Base-by-base conservation (phyloP, 1,140 invertebrate species). In the Lepidurus couesii region DNA sequence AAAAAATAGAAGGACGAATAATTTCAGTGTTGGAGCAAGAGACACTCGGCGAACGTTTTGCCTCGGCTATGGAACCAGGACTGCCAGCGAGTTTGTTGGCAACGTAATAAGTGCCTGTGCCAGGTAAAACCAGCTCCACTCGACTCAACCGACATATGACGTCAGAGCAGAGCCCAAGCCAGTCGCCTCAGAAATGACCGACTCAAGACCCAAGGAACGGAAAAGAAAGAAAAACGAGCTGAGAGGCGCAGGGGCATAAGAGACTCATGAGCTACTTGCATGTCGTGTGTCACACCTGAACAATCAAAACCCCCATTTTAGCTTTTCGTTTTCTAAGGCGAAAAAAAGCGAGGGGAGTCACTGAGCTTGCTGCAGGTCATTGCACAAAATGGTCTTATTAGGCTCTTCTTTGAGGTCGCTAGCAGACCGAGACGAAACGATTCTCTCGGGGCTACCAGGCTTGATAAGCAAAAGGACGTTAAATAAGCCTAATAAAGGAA, bases 351-450 rank as follows among this genome's bases (percentile, higher is more conserved):
- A n/a, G 16, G 21, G 21, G 53, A 65, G 53, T 65, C 53, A 65
- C 16, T 21, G 53, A 65, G 53, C 53, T 9, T 7, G 53, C 21
- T 65, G 7, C 53, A 65, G 53, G 53, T 65, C 53, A 65, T 16
- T 65, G 53, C 53, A 65, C 53, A 65, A 65, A 65, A 65, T 65
- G 53, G n/a, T 65, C 53, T 65, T 65, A 65, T 65, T 65, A 65
- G 53, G 53, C 53, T 21, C 53, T 13, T n/a, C 53, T 65, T 65
- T 65, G 53, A 65, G 53, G 53, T n/a, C 4, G 21, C 53, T 21
- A 65, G 9, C 53, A 65, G 53, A 65, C 16, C 53, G 53, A 65
- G 21, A 65, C 53, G 53, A 65, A 65, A 65, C 16, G 53, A 65
- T 65, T n/a, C 53, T 65, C 16, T 9, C 53, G 53, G 53, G 53